These are phyloP conservation scores for Erithacus rubecula DNA, from an alignment of 2,797 vertebrate species.

Conservation along the genomic window DNA sequence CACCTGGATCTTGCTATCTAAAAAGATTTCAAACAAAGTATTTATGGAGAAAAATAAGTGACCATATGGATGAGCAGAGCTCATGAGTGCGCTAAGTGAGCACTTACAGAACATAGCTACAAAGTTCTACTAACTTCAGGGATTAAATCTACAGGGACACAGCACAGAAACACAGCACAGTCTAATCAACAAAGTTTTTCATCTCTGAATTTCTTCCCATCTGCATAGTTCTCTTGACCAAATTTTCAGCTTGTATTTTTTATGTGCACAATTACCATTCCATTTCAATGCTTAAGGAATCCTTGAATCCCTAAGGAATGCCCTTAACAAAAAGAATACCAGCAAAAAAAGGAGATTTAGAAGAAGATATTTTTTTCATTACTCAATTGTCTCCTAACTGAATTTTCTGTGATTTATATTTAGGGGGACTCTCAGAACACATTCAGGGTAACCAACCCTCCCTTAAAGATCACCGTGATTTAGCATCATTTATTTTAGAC, in stretches of 20 bases:
- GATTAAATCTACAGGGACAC: background rate
- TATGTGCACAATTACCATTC: background rate
- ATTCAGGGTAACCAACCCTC: background rate
- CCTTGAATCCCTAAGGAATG: background rate
- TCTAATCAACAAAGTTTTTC: background rate
- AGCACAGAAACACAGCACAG: background rate
- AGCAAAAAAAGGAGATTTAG: background rate
- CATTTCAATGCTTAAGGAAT: background rate
- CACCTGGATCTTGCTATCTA: background rate
- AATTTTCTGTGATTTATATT: background rate
- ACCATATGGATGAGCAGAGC: background rate
- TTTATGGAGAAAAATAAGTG: background rate
- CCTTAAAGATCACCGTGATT: background rate
- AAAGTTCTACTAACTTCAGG: background rate
- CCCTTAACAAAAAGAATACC: background rate
- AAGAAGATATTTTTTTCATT: background rate
- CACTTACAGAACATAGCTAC: background rate
- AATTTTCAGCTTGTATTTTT: background rate
- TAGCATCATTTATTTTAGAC: background rate
- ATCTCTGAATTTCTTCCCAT: background rate
- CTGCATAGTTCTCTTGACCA: background rate
- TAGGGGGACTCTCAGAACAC: background rate
- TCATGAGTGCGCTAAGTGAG: background rate
- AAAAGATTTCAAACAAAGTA: background rate
- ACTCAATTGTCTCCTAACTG: background rate